Base-by-base conservation (phyloP, 2,797 vertebrate species). In the Adrianichthys oophorus region DNA sequence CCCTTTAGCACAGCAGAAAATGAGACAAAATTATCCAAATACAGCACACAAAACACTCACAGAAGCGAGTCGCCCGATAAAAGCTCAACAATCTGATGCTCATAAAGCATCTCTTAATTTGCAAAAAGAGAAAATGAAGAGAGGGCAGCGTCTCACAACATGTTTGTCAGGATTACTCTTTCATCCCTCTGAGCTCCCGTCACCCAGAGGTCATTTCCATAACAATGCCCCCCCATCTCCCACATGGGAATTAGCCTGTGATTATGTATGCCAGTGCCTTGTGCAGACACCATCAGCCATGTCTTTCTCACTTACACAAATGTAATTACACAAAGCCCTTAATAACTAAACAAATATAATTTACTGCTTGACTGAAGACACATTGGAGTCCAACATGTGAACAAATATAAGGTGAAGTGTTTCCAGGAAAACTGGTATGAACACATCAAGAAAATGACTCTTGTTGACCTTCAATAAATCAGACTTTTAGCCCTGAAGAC, bases 171-270 rank as follows among this genome's bases (percentile, higher is more conserved):
- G 84, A 88, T 89, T 86, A 51, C 53, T 72, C 78, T 81, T 85
- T 84, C 85, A 89, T 89, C 85, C 87, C 76, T 24, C 82, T 80
- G 85, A 78, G 71, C 83, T 85, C 84, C 79, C 66, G 84, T 79
- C 85, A 86, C 81, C 85, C 85, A 86, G 80, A 90, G 89, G 89
- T 89, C 84, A 91, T 91, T 91, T 90, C 80, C 89, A 90, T 91
- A 90, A 91, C 88, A 91, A 90, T 88, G 76, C 77, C 49, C 76
- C 87, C 69, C 60, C 65, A 72, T 81, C 69, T 85, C 85, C 83
- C 86, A 84, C 88, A 87, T 87, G 87, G 85, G 86, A 85, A 88
- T 89, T 85, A 54, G 83, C 71, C 81, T 84, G 87, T 86, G 85
- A 89, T 89, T 87, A 87, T 85, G 84, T 86, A 85, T 83, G 84